A percentile compares a stretch with the other conserved stretches of the same genome.
Evolutionary conservation across 2,797 vertebrate genomes (phyloP).

Genomic region (Sarcoramphus papa): DNA sequence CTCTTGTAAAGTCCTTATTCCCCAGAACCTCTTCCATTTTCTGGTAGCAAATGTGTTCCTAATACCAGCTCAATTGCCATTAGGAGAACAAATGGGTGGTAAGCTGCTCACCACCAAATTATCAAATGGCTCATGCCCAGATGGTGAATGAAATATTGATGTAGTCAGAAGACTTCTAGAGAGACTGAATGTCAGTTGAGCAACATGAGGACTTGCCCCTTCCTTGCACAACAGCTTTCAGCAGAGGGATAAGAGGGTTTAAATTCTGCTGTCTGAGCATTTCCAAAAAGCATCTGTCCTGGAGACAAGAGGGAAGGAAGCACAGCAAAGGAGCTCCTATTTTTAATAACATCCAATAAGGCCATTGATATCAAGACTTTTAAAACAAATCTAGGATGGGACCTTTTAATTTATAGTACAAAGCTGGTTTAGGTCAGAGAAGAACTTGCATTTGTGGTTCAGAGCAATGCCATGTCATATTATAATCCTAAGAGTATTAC

Average conservation of each 20-base stretch:
- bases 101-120: neutral
- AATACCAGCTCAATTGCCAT: neutral
- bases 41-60: neutral
- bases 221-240: neutral
- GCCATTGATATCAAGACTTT: neutral
- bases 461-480: neutral
- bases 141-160: constrained; percentile 11
- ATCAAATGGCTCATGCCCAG: neutral
- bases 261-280: neutral
- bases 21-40: neutral
- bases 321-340: neutral
- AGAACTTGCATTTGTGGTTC: neutral
- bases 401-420: neutral
- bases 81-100: neutral
- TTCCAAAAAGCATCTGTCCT: neutral
- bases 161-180: neutral
- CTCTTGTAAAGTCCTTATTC: neutral
- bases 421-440: neutral
- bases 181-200: neutral
- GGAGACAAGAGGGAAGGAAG: neutral
- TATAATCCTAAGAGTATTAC: neutral
- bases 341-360: neutral
- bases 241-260: neutral
- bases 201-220: neutral
- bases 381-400: neutral